phyloP scores from a whole-genome alignment of 2,797 vertebrate species.

The Darevskia nairensis region DNA sequence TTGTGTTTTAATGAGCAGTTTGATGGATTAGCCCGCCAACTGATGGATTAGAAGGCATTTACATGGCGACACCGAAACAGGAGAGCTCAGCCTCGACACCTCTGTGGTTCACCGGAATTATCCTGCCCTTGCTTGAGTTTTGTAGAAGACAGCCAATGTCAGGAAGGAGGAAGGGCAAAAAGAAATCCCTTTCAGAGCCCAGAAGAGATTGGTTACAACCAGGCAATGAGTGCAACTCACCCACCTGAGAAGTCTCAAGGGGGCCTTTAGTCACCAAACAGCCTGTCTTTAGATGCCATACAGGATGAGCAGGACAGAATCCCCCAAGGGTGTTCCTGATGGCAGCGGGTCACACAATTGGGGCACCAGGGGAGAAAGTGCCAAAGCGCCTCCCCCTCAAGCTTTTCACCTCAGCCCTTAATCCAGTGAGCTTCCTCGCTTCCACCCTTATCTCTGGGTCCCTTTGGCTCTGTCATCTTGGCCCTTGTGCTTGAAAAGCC shows the following conservation, averaged over 20 bases:
- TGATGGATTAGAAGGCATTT: constrained; percentile 57
- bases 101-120: neutral
- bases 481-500: neutral
- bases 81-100: constrained; percentile 13
- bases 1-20: constrained; percentile 46
- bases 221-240: neutral
- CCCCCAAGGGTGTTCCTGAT: accelerated
- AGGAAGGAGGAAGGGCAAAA: neutral
- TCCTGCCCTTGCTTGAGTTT: neutral
- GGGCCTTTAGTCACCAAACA: neutral
- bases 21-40: constrained; percentile 43
- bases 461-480: neutral
- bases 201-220: too few species aligned
- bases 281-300: too few species aligned
- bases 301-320: neutral
- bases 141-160: neutral
- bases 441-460: neutral
- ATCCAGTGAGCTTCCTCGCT: neutral
- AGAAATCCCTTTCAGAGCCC: neutral
- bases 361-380: neutral
- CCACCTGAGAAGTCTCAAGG: neutral
- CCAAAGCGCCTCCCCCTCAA: neutral
- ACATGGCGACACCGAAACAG: neutral
- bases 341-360: neutral
- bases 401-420: neutral